Percentiles rank a stretch among this genome's conserved stretches.
phyloP scores from a whole-genome alignment of 2,113 vertebrate genomes.

The Rhynchopsitta pachyrhyncha region DNA sequence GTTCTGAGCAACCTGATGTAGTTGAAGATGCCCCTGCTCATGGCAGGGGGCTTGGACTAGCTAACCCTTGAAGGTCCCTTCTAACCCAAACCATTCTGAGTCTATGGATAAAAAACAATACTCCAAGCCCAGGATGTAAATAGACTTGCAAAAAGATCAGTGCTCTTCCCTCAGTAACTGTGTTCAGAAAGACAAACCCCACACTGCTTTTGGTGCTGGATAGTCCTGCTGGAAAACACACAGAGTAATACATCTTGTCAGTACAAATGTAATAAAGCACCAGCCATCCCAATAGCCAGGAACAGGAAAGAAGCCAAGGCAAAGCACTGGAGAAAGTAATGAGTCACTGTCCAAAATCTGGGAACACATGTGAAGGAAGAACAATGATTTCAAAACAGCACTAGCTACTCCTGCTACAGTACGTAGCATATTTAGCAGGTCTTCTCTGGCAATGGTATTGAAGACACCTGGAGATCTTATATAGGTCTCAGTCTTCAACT shows the following conservation, averaged over 20 bases:
- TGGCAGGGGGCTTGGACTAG: neutral
- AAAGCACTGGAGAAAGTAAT: neutral
- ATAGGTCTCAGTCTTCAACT: neutral
- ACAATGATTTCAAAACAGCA: neutral
- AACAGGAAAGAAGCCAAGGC: neutral
- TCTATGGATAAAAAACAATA: neutral
- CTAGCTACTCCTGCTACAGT: neutral
- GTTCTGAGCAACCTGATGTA: neutral
- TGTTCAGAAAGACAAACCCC: neutral
- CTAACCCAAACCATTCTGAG: neutral
- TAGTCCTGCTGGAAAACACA: neutral
- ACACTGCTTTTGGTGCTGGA: neutral
- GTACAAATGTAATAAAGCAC: neutral
- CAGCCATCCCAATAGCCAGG: neutral
- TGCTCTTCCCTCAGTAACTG: neutral
- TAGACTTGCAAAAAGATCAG: neutral
- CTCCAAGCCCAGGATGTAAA: neutral
- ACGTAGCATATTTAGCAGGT: fast-evolving
- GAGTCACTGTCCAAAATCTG: neutral
- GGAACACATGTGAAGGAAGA: neutral
- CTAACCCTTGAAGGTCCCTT: neutral
- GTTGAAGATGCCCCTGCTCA: neutral
- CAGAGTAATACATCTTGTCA: neutral
- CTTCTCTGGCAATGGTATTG: neutral
- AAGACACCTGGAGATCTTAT: neutral